Base-by-base conservation (phyloP, 2,797 vertebrate species). In the Sebastes nivosus region DNA sequence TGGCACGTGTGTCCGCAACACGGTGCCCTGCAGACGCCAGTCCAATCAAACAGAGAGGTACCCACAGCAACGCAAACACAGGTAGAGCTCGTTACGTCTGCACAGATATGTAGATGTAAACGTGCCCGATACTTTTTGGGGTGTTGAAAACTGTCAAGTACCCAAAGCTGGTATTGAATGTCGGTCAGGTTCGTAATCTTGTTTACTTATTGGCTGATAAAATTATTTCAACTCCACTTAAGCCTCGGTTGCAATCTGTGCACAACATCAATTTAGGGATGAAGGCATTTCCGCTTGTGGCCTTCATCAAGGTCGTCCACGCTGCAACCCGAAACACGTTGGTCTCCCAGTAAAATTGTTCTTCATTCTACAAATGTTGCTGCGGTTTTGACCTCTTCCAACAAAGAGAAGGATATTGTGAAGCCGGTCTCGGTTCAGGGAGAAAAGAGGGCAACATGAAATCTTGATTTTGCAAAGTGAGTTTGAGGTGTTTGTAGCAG, bases 1-100 rank as follows among this genome's bases (percentile, higher is more conserved):
- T 0, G 98, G 98, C 0, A 97, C 97, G 20, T 99, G 98, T 0
- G 97, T 99, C 24, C 97, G 98, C 81, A 99, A 98, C 95, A 99
- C 98, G 0, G 98, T 99, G 78, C 98, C 98, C 78, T 99, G 98
- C 89, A 96, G 98, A 76, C 97, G 97, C 67, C 98, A 99, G 85
- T 96, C 95, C 92, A 99, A 98, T 89, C 93, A 91, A 67, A 94
- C 95, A 0, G 96, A 96, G 63, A 93, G 92, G 96, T 96, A 92
- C 65, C 2, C 2, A 16, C 34, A 60, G n/a, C 61, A 14, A 60
- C 5, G 12, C 67, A 16, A 59, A 67, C 63, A 63, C 64, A 27
- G 0, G 0, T 10, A 4, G 36, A 13, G 38, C 16, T 63, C 18
- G 25, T 20, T 30, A 55, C 20, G 10, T 22, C n/a, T 30, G 22